phyloP scores from a whole-genome alignment of 1,140 invertebrate genomes.

The Daktulosphaira vitifoliae region DNA sequence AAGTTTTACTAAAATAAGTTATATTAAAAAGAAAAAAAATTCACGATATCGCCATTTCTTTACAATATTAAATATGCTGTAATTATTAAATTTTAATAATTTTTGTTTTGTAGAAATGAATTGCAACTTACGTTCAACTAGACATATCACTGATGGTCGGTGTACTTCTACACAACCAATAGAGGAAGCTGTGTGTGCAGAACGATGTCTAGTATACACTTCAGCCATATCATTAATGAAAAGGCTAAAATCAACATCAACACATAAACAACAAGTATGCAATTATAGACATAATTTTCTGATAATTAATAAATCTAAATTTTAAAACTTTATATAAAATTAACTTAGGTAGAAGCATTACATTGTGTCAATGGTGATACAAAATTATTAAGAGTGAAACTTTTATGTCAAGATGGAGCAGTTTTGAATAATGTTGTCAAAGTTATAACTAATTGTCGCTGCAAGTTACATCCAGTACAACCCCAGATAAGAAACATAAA shows the following conservation, averaged over 20 bases:
- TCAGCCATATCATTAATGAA: neutral
- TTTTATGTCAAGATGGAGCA: slow-evolving; percentile 18
- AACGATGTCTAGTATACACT: slow-evolving; percentile 31
- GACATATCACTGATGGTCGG: slow-evolving; percentile 36
- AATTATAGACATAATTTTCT: no score
- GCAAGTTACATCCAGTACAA: slow-evolving; percentile 25
- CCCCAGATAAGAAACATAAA: neutral
- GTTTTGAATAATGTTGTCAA: slow-evolving; percentile 23
- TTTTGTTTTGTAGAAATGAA: slow-evolving; percentile 31
- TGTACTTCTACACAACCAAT: slow-evolving; percentile 35
- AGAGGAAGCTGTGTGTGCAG: slow-evolving; percentile 36
- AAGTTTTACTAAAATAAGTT: no score
- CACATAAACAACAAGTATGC: neutral
- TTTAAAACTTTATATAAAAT: no score
- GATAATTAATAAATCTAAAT: no score
- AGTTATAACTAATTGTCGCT: slow-evolving; percentile 14
- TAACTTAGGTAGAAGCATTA: slow-evolving; percentile 28
- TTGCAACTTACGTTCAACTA: slow-evolving; percentile 34
- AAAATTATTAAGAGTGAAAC: slow-evolving; percentile 7
- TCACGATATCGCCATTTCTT: no score
- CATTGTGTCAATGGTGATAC: slow-evolving; percentile 21
- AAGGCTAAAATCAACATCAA: neutral
- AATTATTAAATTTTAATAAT: no score
- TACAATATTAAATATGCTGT: no score
- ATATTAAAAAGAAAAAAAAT: no score